Evolutionary conservation across 2,113 vertebrate species (phyloP).

Genomic region (Oryzias curvinotus): DNA sequence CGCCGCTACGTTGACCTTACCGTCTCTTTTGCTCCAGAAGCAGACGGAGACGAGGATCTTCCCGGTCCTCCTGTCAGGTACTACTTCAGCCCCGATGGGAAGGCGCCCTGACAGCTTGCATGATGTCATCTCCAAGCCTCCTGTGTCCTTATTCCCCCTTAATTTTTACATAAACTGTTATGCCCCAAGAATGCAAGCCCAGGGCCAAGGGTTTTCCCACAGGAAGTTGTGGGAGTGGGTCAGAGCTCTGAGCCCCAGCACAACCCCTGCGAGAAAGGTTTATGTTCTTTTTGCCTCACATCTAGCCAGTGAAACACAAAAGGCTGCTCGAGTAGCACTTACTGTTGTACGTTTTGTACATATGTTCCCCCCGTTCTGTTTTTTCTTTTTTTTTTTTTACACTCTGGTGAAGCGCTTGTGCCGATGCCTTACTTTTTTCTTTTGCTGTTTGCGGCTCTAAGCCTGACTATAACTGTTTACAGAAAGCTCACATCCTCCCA

Average conservation of each 20-base stretch:
- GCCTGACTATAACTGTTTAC: slow-evolving; percentile 45
- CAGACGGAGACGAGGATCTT: slow-evolving; percentile 91
- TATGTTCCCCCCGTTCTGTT: slow-evolving; percentile 58
- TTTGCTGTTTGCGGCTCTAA: slow-evolving; percentile 41
- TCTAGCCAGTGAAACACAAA: slow-evolving; percentile 50
- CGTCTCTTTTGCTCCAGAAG: slow-evolving; percentile 92
- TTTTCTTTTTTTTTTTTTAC: too few species aligned
- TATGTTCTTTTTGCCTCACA: slow-evolving; percentile 25
- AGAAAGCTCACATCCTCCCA: slow-evolving; percentile 26
- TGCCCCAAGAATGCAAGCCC: slow-evolving; percentile 28
- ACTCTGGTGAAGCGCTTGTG: slow-evolving; percentile 61
- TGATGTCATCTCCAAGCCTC: slow-evolving; percentile 42
- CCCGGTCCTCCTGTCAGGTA: slow-evolving; percentile 96
- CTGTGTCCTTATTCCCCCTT: slow-evolving; percentile 55
- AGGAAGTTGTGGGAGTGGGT: slow-evolving; percentile 18
- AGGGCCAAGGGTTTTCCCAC: slow-evolving; percentile 37
- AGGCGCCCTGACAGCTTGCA: slow-evolving; percentile 57
- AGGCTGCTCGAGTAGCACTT: slow-evolving; percentile 65
- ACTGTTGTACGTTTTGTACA: slow-evolving; percentile 62
- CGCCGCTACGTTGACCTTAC: slow-evolving; percentile 96
- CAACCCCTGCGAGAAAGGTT: slow-evolving; percentile 30
- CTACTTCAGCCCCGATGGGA: slow-evolving; percentile 84
- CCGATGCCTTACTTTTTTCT: slow-evolving; percentile 67
- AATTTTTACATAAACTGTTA: slow-evolving; percentile 44
- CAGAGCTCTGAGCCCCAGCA: slow-evolving; percentile 36